These are phyloP conservation scores for Haemorhous mexicanus DNA, from an alignment of 2,113 vertebrate genomes.

Conservation along the genomic window DNA sequence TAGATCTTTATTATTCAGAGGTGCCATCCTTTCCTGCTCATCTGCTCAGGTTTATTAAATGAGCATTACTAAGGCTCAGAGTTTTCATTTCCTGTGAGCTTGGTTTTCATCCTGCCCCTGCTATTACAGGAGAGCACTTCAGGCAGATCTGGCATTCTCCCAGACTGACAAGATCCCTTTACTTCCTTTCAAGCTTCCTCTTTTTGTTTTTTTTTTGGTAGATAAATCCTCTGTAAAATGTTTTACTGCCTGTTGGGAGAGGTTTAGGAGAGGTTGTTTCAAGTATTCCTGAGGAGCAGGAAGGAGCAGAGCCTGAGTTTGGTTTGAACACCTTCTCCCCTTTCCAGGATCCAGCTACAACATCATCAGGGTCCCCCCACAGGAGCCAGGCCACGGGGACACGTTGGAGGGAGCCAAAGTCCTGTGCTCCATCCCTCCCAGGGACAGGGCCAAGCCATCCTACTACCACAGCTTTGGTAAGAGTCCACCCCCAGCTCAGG, in stretches of 20 bases:
- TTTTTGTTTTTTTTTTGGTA: background rate
- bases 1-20: background rate
- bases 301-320: background rate
- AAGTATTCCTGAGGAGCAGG: background rate
- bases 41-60: background rate
- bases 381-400: conserved; percentile 65
- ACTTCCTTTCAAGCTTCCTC: background rate
- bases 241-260: background rate
- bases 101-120: background rate
- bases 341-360: conserved; percentile 84
- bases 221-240: background rate
- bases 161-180: background rate
- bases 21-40: background rate
- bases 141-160: background rate
- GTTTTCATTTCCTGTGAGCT: conserved; percentile 3
- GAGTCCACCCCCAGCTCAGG: background rate
- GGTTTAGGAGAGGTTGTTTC: background rate
- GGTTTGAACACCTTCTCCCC: background rate
- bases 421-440: conserved; percentile 81
- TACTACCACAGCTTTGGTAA: conserved; percentile 96
- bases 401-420: conserved; percentile 80
- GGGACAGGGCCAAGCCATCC: conserved; percentile 80
- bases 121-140: background rate
- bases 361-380: conserved; percentile 84
- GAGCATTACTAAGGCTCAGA: background rate